Base-by-base conservation (phyloP, 2,113 vertebrate species). In the Ophiodon elongatus region DNA sequence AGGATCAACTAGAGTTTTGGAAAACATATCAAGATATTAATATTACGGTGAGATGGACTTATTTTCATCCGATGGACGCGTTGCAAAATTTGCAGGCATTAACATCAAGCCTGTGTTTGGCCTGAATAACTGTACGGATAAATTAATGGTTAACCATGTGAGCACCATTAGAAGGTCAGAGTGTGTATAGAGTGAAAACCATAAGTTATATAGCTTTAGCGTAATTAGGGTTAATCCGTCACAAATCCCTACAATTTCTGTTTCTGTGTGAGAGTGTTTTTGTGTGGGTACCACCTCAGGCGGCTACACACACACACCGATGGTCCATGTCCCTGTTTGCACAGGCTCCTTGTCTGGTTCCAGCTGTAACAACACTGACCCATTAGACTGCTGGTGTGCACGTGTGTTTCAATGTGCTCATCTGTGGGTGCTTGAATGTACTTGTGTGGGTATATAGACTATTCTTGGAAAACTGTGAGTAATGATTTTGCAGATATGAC, bases 361-460 rank as follows among this genome's bases (percentile, higher is more conserved):
- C 93, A 94, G 92, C 91, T 93, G 92, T 92, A 71, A 89, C 91
- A 94, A 93, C 92, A 93, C 73, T 73, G 72, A 67, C 23, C 81
- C 76, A 82, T 47, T 85, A 63, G 41, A 70, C 71, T 59, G 54
- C 77, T 83, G 79, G 31, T 71, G 71, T 81, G 82, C 83, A 86
- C 80, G 67, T 86, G 84, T 80, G 65, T 80, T 72, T 85, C 41
- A 83, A 4, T 86, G 71, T 63, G 87, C 54, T 85, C 76, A 41
- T 85, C 77, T 84, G 74, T 88, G 79, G 79, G 59, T 70, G 72
- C 75, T 67, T 79, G 37, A 70, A 64, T 73, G 65, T 66, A 43
- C 74, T 79, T 84, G 87, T 81, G 79, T 68, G 35, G 59, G 59
- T 85, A 57, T 85, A 57, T 86, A 8, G 37, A 62, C 87, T 88